Evolutionary conservation across 1,140 invertebrate genomes (phyloP).

Genomic region (Aphaenogaster rudis): DNA sequence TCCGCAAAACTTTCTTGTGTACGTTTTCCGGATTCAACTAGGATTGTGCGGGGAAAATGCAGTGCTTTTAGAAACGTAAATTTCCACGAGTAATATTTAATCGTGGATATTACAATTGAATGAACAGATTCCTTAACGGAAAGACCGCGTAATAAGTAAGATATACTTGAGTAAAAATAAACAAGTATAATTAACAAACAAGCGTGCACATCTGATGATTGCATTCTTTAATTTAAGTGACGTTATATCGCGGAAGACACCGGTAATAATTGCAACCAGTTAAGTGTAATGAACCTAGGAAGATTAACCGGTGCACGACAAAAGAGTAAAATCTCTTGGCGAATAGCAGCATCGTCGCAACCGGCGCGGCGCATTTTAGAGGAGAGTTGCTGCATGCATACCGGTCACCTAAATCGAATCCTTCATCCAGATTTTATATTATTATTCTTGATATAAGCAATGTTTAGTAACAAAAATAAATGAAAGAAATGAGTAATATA

Average conservation of each 20-base stretch:
- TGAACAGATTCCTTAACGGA: background rate
- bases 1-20: slow-evolving; percentile 19
- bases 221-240: background rate
- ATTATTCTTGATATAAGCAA: no score
- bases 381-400: no score
- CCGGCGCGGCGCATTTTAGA: background rate
- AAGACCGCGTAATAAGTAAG: background rate
- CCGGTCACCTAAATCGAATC: no score
- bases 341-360: background rate
- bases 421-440: no score
- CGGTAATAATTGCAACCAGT: slow-evolving; percentile 1
- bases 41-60: background rate
- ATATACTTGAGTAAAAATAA: background rate
- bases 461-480: no score
- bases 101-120: background rate
- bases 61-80: background rate
- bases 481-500: no score
- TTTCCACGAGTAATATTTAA: background rate
- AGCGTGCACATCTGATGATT: background rate
- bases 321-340: slow-evolving; percentile 30
- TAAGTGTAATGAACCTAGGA: background rate
- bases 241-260: background rate
- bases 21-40: background rate
- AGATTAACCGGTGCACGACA: slow-evolving; percentile 1
- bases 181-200: background rate